Percentiles rank a stretch among this genome's conserved stretches.
Conservation (phyloP, 2,113 vertebrate genomes). For the Porphyrio hochstetteri region DNA sequence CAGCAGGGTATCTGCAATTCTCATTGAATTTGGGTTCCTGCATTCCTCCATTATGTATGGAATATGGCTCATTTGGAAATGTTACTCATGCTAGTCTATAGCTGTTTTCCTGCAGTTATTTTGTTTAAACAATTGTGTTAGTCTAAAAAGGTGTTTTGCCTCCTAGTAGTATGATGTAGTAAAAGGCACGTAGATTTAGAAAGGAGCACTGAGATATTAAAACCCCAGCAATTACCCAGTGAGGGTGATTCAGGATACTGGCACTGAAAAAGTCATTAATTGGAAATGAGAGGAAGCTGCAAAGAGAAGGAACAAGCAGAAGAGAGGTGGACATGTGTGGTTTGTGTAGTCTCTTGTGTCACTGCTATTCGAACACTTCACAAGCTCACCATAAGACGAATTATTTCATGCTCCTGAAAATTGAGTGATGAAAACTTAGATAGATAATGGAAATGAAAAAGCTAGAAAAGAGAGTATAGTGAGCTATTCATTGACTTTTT, state of each 20-base stretch:
- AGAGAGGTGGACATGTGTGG: background rate
- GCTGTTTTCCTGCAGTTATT: background rate
- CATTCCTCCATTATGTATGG: background rate
- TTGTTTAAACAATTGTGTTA: background rate
- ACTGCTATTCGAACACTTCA: background rate
- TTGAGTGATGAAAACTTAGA: background rate
- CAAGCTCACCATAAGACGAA: background rate
- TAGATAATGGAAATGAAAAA: background rate
- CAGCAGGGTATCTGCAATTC: background rate
- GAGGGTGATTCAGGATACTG: background rate
- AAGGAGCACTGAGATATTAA: background rate
- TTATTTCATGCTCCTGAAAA: background rate
- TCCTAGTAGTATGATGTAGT: background rate
- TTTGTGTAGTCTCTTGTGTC: background rate
- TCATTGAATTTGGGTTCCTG: background rate
- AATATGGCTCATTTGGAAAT: background rate
- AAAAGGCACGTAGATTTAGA: background rate
- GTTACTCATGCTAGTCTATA: background rate
- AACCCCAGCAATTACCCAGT: accelerated
- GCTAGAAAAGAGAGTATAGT: background rate
- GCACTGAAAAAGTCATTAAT: background rate
- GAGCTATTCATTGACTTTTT: background rate
- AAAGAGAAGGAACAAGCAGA: background rate
- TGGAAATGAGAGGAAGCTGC: background rate
- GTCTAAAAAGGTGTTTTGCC: background rate